Conservation (phyloP, 2,113 vertebrate genomes). For the Ariopsis seemanni region DNA sequence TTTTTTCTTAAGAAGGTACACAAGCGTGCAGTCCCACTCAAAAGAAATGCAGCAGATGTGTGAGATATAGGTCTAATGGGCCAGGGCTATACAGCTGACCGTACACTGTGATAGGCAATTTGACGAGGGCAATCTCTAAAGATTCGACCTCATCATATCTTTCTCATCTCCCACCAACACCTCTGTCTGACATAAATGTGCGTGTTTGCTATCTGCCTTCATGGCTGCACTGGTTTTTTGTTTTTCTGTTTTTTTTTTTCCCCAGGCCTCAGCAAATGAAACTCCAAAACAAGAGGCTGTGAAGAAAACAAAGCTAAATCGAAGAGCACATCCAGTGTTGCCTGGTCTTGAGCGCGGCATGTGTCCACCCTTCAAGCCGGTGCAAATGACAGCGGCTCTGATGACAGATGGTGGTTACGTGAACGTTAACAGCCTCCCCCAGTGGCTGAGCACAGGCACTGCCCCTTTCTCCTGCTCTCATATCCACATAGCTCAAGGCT, state of each 20-base stretch:
- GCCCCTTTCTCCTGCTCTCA: neutral
- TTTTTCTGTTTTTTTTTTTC: neutral
- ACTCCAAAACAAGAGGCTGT: constrained; percentile 11
- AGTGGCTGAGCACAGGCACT: constrained; percentile 46
- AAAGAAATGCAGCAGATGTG: neutral
- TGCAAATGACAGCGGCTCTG: constrained; percentile 18
- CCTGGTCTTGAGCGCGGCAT: neutral
- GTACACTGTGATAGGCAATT: constrained; percentile 29
- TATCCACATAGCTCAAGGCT: constrained; percentile 55
- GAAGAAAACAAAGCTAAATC: constrained; percentile 9
- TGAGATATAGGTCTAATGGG: constrained; percentile 13
- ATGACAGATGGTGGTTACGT: constrained; percentile 25
- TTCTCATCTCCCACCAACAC: neutral
- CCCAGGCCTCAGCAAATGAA: neutral
- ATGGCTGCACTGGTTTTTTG: neutral
- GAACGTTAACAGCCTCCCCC: constrained; percentile 54
- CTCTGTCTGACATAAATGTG: constrained; percentile 18
- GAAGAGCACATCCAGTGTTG: neutral
- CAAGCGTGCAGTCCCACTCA: neutral
- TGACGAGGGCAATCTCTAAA: constrained; percentile 35
- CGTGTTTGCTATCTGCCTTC: constrained; percentile 19
- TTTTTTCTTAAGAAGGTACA: neutral
- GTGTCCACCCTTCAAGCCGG: constrained; percentile 33
- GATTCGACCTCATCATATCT: constrained; percentile 39
- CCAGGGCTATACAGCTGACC: neutral